A percentile compares a stretch with the other conserved stretches of the same genome.
phyloP scores from a whole-genome alignment of 2,888 invertebrate species.

The Nemoura dubitans region DNA sequence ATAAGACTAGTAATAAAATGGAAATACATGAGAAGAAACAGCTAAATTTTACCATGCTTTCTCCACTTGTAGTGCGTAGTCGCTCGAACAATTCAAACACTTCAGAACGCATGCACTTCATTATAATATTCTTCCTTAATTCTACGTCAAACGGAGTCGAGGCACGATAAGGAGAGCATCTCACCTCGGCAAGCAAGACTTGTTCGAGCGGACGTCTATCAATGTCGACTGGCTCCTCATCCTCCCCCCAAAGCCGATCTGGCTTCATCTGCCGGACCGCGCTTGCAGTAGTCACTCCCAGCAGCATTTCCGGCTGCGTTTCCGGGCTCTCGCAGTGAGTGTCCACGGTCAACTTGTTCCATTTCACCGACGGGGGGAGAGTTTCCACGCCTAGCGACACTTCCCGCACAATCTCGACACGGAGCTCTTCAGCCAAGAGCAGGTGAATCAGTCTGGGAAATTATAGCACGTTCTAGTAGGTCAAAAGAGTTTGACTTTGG shows the following conservation, averaged over 20 bases:
- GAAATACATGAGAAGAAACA: background rate
- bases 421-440: conserved; percentile 77
- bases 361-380: conserved; percentile 56
- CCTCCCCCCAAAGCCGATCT: conserved; percentile 60
- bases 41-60: background rate
- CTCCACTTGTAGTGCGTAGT: background rate
- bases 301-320: conserved; percentile 59
- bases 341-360: conserved; percentile 54
- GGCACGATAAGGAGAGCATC: background rate
- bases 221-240: conserved; percentile 75
- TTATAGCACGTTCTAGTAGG: background rate
- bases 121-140: background rate
- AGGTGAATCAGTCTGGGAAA: conserved; percentile 70
- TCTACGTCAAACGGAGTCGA: background rate
- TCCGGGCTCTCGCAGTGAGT: conserved; percentile 56
- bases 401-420: conserved; percentile 64
- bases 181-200: conserved; percentile 45
- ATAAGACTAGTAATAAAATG: no score
- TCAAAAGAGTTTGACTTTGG: no score
- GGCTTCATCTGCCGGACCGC: background rate
- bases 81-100: background rate
- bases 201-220: conserved; percentile 58
- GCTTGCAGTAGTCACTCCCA: conserved; percentile 15
- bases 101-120: background rate
- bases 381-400: conserved; percentile 59